Percentiles rank a stretch among this genome's conserved stretches.
phyloP scores from a whole-genome alignment of 2,888 invertebrate genomes.

The Sminthurides aquaticus region DNA sequence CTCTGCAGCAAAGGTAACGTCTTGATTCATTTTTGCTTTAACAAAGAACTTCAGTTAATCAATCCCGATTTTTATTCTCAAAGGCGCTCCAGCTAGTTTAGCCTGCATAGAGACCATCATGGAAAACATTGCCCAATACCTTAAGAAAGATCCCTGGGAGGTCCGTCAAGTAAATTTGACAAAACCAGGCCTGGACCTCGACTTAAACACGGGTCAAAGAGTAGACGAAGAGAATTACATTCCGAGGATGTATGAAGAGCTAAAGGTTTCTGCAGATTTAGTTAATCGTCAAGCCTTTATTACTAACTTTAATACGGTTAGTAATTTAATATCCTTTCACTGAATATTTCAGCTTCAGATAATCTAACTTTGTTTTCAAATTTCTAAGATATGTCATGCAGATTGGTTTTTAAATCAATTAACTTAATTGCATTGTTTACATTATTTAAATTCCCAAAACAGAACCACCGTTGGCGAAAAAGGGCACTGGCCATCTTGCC shows the following conservation, averaged over 20 bases:
- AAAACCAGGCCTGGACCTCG: constrained; percentile 45
- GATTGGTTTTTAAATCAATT: neutral
- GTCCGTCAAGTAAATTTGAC: constrained; percentile 55
- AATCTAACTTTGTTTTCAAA: neutral
- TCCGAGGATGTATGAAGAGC: constrained; percentile 53
- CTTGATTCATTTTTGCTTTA: neutral
- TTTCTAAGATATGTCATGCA: no score
- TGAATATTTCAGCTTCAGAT: neutral
- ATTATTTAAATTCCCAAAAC: no score
- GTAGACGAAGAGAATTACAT: constrained; percentile 45
- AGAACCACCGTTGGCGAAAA: constrained; percentile 41
- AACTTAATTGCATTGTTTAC: neutral
- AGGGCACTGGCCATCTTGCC: constrained; percentile 35
- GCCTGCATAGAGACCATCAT: constrained; percentile 59
- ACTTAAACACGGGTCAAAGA: constrained; percentile 19
- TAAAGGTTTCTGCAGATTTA: constrained; percentile 56
- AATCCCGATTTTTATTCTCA: no score
- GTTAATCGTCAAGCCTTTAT: constrained; percentile 53
- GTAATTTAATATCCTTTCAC: neutral
- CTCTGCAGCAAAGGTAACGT: neutral
- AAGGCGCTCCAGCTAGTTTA: constrained; percentile 59
- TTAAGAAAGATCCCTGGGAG: constrained; percentile 55
- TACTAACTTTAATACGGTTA: constrained; percentile 56
- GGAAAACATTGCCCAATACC: constrained; percentile 57
- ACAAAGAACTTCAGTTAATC: neutral